Percentiles rank a stretch among this genome's conserved stretches.
phyloP scores from a whole-genome alignment of 2,888 invertebrate species.

The Coronaproctus castanopsis region DNA sequence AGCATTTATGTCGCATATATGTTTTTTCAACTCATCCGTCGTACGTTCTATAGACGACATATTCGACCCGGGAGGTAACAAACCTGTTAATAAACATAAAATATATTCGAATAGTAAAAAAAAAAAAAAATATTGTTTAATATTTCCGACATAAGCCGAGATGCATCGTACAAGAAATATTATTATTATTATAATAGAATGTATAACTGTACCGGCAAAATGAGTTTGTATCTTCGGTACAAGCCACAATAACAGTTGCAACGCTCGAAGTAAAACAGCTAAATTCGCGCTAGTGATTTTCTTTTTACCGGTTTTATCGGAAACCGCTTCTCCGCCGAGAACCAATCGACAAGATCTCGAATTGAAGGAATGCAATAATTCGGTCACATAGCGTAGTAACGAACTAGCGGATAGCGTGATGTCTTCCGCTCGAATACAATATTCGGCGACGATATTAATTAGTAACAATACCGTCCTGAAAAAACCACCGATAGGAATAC shows the following conservation, averaged over 20 bases:
- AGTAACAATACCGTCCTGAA: conserved; percentile 57
- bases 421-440: conserved; percentile 41
- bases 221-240: conserved; percentile 49
- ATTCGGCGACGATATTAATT: conserved; percentile 76
- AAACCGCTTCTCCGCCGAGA: conserved; percentile 83
- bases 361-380: conserved; percentile 68
- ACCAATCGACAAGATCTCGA: conserved; percentile 82
- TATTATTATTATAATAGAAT: too few relatives aligned
- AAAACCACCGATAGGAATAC: too few relatives aligned
- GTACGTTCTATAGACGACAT: conserved; percentile 33
- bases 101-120: background rate
- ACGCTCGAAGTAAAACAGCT: conserved; percentile 61
- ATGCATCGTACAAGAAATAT: too few relatives aligned
- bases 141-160: too few relatives aligned
- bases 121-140: too few relatives aligned
- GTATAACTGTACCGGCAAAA: conserved; percentile 37
- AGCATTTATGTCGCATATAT: conserved; percentile 75
- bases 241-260: conserved; percentile 62
- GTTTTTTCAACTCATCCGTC: conserved; percentile 62
- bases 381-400: conserved; percentile 66
- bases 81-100: conserved; percentile 15
- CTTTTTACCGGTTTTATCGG: conserved; percentile 72
- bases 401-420: conserved; percentile 39
- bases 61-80: conserved; percentile 18
- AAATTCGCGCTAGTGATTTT: conserved; percentile 88